Evolutionary conservation across 2,797 vertebrate genomes (phyloP), one percentile per base, ranked within the genome.

Genomic region (Sebastiscus albofasciatus): DNA sequence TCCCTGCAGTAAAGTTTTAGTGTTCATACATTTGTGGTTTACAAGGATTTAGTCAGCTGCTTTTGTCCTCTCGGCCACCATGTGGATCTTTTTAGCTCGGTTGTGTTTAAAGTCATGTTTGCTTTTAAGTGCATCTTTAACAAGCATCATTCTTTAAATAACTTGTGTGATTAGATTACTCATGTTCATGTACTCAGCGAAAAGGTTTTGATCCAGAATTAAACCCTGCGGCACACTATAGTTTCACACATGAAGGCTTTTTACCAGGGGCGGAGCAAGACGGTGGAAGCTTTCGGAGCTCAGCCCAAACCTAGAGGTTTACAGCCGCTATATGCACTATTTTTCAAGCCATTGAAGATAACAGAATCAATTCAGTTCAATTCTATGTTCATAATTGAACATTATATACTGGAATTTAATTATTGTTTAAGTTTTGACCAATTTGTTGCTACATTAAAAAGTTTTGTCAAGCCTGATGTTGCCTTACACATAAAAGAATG

Each of bases 201-300:
- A 75, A 78, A 79, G 3, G 39, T 81, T 77, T 75, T 61, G 74
- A 65, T 67, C 75, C 29, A 81, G 69, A 64, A 77, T 56, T 20
- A 67, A 74, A 42, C 72, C 76, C 73, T 61, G 78, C 13, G 1
- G 77, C 59, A 72, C 36, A 33, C 60, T 31, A 46, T 61, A 71
- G 69, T 79, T 86, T 89, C 66, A 87, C 68, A 82, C 33, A 77
- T 75, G 67, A 31, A 84, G 58, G n/a, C 31, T 77, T 79, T 85
- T 84, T 80, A 54, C 49, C 49, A 49, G 20, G 20, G 20, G 20
- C 9, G 20, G 49, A 54, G 49, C 49, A 20, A 54, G 49, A 54
- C 9, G 20, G 20, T 54, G 20, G 20, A 54, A 54, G n/a, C 49
- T 4, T 54, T n/a, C n/a, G n/a, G n/a, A 22, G n/a, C n/a, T 54